Conservation (phyloP, 1,140 invertebrate species). For the Paracyclopina nana region DNA sequence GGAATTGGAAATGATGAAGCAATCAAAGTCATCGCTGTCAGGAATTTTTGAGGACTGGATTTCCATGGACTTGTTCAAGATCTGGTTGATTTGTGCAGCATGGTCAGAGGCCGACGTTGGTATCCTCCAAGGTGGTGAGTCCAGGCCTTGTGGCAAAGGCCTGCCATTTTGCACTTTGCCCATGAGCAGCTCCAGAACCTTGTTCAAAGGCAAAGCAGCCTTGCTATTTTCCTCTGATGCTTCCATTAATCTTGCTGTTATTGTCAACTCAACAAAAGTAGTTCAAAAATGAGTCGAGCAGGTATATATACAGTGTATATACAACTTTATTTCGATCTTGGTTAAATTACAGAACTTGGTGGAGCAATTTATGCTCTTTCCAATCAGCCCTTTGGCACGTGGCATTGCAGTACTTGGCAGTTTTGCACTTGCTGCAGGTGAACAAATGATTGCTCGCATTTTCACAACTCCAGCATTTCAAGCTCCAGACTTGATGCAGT, state of each 20-base stretch:
- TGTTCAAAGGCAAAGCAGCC: no score
- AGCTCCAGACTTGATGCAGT: not conserved
- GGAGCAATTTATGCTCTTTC: not conserved
- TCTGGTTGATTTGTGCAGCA: not conserved
- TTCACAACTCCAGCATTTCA: conserved; percentile 1
- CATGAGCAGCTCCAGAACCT: no score
- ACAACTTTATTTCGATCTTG: no score
- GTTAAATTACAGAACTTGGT: not conserved
- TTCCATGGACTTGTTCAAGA: not conserved
- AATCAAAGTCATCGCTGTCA: not conserved
- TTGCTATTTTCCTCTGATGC: no score
- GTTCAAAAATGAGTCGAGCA: no score
- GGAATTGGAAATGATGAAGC: not conserved
- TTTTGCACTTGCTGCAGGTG: not conserved
- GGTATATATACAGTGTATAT: no score
- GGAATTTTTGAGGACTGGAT: not conserved
- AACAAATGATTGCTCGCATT: not conserved
- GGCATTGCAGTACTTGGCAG: not conserved
- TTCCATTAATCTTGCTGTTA: no score
- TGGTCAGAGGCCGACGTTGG: not conserved
- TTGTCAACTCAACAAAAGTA: no score
- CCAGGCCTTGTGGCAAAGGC: not conserved
- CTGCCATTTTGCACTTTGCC: no score
- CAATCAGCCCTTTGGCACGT: not conserved
- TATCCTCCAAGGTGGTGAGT: not conserved